Evolutionary conservation across 2,888 invertebrate species (phyloP), one percentile per base, ranked within the genome.

Genomic region (Chrysolina americana): DNA sequence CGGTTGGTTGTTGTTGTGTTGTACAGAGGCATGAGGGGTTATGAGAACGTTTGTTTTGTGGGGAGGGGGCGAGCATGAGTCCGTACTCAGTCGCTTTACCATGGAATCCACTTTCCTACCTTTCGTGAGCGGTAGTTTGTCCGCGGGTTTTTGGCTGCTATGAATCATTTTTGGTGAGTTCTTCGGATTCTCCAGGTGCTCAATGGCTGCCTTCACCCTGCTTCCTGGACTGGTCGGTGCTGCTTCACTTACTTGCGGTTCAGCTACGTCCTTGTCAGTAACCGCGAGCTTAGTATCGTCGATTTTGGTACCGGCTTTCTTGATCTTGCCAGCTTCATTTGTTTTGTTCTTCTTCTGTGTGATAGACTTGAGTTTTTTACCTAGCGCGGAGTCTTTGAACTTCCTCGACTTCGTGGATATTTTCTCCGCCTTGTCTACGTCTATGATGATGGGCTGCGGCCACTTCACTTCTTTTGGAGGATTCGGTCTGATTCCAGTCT

Each of bases 91-190:
- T 79, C 94, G 91, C 84, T 92, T 93, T 41, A 95, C 93, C 90
- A 95, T 92, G 74, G 92, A 92, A 86, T 94, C 92, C 41, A 95
- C 94, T n/a, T 93, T 92, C 63, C 92, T 89, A 65, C 94, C 93
- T 86, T 92, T 91, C 56, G 93, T 94, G 75, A 93, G 87, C 73
- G 93, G 93, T 78, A 92, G 90, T 81, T 93, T 93, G 77, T 92
- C 92, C 36, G 91, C 92, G 5, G 94, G 93, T 85, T 91, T 89
- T 87, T 94, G 94, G 81, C 93, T 94, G 83, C 94, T 93, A 86
- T 94, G 94, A 84, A 91, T 91, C 93, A 94, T 93, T 82, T 91
- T 91, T 17, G 84, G 77, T 13, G 78, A 70, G 41, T 78, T 78
- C n/a, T 56, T 75, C 11, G 78, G 71, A 41, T 89, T 89, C 83